Evolutionary conservation across 1,140 invertebrate genomes (phyloP), one percentile per base, ranked within the genome.

Genomic region (Hylaeus volcanicus): DNA sequence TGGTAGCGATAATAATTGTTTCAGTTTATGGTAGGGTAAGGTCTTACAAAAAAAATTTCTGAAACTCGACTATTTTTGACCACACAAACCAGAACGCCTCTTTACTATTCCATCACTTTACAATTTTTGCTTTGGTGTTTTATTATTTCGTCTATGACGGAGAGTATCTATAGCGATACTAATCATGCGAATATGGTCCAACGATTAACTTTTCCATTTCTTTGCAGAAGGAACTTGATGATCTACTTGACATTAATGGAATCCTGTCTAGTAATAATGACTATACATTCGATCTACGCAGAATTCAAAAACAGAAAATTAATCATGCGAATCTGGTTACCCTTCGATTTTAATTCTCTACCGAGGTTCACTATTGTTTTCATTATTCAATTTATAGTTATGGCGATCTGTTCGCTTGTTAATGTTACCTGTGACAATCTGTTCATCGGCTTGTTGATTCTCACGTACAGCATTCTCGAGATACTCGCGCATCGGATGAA

Each of bases 401-500:
- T 1, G n/a, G 48, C 39, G 63, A 60, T 14, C 72, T 79, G 4
- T 6, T 4, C 12, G 39, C 71, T 12, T 6, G n/a, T 88, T 1
- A 83, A 82, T 6, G 56, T 84, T 11, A 84, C 84, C 1, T 81
- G 68, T 5, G 90, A 91, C 6, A 41, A 8, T 68, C 8, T 76
- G 0, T 60, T 55, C 45, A 71, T 37, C 58, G 88, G 87, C 12
- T 51, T 87, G 0, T 43, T 89, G 55, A 2, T 89, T 8, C 84
- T 88, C n/a, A 84, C 85, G 55, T 85, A 71, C 5, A 79, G 65
- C 1, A 86, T 89, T 14, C 58, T 91, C 9, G 71, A 85, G 0
- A 84, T 91, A n/a, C 61, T 90, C 2, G 81, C 89, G 14, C 66
- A 78, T n/a, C 79, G 90, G 8, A 45, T 89, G 12, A 71, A 68